phyloP scores from a whole-genome alignment of 2,888 invertebrate species.

The Heterodera filipjevi region DNA sequence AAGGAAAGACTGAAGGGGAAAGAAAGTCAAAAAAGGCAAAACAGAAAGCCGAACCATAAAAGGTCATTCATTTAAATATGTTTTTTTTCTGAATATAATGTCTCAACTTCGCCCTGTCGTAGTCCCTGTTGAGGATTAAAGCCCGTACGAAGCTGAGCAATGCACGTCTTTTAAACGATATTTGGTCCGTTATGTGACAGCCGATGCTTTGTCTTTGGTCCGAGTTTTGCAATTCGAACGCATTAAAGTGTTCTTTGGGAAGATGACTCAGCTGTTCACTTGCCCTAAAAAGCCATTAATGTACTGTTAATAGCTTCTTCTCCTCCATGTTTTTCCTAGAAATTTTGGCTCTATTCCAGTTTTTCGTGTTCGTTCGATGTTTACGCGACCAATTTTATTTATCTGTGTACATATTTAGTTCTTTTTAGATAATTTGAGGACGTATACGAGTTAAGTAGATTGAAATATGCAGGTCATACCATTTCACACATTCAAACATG shows the following conservation, averaged over 20 bases:
- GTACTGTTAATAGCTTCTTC: constrained; percentile 11
- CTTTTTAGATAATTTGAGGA: too few relatives aligned
- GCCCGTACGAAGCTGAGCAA: constrained; percentile 18
- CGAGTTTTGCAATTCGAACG: constrained; percentile 1
- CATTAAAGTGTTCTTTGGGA: constrained; percentile 27
- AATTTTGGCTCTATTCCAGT: too few relatives aligned
- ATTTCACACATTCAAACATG: constrained; percentile 49
- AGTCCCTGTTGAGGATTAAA: constrained; percentile 41
- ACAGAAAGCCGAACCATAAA: too few relatives aligned
- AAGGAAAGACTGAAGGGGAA: constrained; percentile 70
- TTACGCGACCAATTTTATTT: too few relatives aligned
- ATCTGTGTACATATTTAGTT: too few relatives aligned
- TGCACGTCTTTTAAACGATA: not conserved
- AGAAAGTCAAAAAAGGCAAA: not conserved
- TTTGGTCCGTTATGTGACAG: not conserved
- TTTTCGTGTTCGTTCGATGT: too few relatives aligned
- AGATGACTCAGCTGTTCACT: constrained; percentile 35
- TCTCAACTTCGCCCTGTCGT: constrained; percentile 57
- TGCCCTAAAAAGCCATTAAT: constrained; percentile 34
- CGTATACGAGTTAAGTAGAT: too few relatives aligned
- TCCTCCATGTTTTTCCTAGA: too few relatives aligned
- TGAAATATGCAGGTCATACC: too few relatives aligned
- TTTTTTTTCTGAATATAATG: too few relatives aligned
- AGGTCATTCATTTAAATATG: too few relatives aligned
- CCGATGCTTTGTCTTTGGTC: constrained; percentile 10